These are phyloP conservation scores for Ciconia maguari DNA, from an alignment of 2,113 vertebrate genomes.

Conservation along the genomic window DNA sequence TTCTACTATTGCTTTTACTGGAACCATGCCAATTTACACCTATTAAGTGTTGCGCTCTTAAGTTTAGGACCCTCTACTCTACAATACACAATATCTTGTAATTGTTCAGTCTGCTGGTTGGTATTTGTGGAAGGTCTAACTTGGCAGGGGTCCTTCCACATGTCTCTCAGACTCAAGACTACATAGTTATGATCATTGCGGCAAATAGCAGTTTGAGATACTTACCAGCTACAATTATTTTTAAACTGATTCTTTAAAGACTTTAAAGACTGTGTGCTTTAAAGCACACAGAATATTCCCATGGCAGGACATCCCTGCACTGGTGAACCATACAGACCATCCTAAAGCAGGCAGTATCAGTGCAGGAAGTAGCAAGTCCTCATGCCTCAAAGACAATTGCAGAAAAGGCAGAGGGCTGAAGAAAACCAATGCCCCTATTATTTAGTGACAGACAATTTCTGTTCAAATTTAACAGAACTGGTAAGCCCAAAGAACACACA, in stretches of 20 bases:
- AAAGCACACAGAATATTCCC: not conserved
- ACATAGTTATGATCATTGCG: accelerated
- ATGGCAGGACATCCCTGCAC: not conserved
- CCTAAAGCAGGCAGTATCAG: not conserved
- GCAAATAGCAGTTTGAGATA: not conserved
- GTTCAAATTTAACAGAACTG: not conserved
- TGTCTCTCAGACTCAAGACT: not conserved
- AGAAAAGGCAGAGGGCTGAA: not conserved
- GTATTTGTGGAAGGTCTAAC: not conserved
- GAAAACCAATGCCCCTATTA: not conserved
- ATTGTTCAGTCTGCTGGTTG: not conserved
- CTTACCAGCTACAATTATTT: not conserved
- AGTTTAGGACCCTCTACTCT: not conserved
- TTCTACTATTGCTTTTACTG: not conserved
- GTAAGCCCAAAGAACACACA: not conserved
- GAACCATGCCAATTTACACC: not conserved
- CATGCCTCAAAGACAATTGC: not conserved
- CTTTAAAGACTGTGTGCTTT: not conserved
- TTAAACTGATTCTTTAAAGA: not conserved
- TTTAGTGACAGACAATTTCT: not conserved
- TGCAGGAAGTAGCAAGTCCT: not conserved
- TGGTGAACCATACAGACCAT: not conserved
- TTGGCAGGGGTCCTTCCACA: not conserved
- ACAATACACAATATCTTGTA: not conserved
- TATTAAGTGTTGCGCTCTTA: not conserved